A percentile compares a stretch with the other conserved stretches of the same genome.
phyloP scores from a whole-genome alignment of 2,888 invertebrate species.

The Stenotaenia linearis region DNA sequence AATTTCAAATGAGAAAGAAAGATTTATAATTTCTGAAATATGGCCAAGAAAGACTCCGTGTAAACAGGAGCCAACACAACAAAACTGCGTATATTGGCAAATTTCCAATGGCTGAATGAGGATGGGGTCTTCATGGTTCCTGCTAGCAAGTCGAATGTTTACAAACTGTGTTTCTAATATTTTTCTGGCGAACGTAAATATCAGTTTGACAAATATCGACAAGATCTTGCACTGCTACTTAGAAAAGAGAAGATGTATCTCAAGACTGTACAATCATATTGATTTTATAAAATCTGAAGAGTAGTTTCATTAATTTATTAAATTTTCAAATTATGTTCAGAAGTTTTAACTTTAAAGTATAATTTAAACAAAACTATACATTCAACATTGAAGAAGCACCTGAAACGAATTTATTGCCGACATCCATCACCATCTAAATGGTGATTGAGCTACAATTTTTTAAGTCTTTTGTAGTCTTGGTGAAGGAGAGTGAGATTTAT shows the following conservation, averaged over 20 bases:
- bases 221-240: neutral
- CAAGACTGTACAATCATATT: too few species aligned
- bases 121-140: neutral
- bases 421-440: slow-evolving; percentile 1
- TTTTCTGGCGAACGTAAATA: neutral
- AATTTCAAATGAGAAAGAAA: slow-evolving; percentile 17
- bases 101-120: neutral
- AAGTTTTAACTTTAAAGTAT: neutral
- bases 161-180: slow-evolving; percentile 13
- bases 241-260: neutral
- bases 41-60: slow-evolving; percentile 8
- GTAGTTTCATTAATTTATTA: neutral
- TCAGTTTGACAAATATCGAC: slow-evolving; percentile 1
- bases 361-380: neutral
- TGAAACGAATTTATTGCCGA: neutral
- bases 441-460: slow-evolving; percentile 23
- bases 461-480: neutral
- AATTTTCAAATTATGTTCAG: neutral
- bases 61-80: slow-evolving; percentile 16
- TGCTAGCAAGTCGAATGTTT: slow-evolving; percentile 16
- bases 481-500: slow-evolving; percentile 12
- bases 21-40: slow-evolving; percentile 24
- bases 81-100: slow-evolving; percentile 22
- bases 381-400: neutral
- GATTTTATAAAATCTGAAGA: too few species aligned